Percentiles rank a stretch among this genome's conserved stretches.
These are phyloP conservation scores for Latrodectus geometricus DNA, from an alignment of 1,140 invertebrate species.

Conservation along the genomic window DNA sequence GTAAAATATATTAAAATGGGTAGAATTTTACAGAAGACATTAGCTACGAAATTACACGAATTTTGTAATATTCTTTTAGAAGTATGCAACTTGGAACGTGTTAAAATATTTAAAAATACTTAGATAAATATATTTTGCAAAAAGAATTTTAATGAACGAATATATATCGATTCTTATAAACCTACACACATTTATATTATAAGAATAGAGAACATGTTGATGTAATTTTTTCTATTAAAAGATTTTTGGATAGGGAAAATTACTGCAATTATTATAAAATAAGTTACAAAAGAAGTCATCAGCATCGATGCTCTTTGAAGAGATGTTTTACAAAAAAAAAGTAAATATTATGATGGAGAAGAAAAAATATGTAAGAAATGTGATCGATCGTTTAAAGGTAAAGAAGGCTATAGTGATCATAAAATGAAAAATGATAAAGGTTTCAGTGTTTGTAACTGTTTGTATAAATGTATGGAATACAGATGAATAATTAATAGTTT, in stretches of 20 bases:
- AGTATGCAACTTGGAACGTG: not conserved
- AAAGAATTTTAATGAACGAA: conserved; percentile 22
- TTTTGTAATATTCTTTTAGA: conserved; percentile 12
- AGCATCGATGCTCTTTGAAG: conserved; percentile 12
- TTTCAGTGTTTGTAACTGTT: not conserved
- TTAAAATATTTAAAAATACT: not conserved
- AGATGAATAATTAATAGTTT: not conserved
- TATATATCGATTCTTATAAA: conserved; percentile 4
- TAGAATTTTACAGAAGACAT: conserved; percentile 7
- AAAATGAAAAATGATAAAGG: not conserved
- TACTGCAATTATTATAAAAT: conserved; percentile 5
- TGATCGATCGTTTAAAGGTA: too few relatives aligned
- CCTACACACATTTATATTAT: too few relatives aligned
- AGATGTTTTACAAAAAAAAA: not conserved
- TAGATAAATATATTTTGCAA: conserved; percentile 16
- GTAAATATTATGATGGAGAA: not conserved
- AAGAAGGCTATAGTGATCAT: not conserved
- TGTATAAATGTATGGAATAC: not conserved
- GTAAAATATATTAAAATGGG: not conserved
- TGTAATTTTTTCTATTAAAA: conserved; percentile 6
- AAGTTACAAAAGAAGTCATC: conserved; percentile 1
- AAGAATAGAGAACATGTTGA: not conserved
- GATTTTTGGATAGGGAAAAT: conserved; percentile 2
- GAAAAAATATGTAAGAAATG: not conserved
- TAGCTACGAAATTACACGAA: conserved; percentile 5